Evolutionary conservation across 2,113 vertebrate genomes (phyloP).

Genomic region (Campylomormyrus tamandua): DNA sequence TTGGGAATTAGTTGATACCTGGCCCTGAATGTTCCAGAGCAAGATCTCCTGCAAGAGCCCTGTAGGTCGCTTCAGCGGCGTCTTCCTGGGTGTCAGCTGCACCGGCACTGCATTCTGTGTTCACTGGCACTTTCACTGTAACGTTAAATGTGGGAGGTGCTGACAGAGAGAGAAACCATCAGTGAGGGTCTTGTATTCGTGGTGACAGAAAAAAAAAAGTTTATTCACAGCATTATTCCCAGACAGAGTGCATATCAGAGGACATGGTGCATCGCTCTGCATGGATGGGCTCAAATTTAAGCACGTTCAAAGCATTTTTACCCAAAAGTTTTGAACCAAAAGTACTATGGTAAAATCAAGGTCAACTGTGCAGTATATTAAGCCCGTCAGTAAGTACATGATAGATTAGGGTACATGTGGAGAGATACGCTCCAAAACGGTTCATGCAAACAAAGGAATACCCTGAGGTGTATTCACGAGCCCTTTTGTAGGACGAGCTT

Average conservation of each 20-base stretch:
- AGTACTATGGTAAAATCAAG: background rate
- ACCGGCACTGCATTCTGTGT: background rate
- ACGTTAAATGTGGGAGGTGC: background rate
- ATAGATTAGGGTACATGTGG: background rate
- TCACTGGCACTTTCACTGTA: constrained; percentile 17
- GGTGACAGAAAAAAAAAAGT: background rate
- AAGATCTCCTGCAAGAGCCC: constrained; percentile 7
- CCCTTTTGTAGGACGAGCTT: background rate
- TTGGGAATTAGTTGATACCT: constrained; percentile 7
- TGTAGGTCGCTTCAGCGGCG: constrained; percentile 21
- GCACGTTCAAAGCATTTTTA: background rate
- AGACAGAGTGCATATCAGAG: background rate
- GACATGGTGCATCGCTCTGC: background rate
- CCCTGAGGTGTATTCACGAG: background rate
- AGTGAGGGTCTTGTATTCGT: background rate
- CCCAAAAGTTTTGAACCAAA: background rate
- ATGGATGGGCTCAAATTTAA: background rate
- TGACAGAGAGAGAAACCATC: background rate
- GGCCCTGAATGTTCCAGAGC: background rate
- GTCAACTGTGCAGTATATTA: background rate
- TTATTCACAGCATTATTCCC: background rate
- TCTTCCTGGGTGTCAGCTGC: constrained; percentile 8
- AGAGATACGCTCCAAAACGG: background rate
- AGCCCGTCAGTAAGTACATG: background rate
- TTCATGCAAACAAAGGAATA: background rate